Base-by-base conservation (phyloP, 2,797 vertebrate genomes). In the Ambastaia sidthimunki region DNA sequence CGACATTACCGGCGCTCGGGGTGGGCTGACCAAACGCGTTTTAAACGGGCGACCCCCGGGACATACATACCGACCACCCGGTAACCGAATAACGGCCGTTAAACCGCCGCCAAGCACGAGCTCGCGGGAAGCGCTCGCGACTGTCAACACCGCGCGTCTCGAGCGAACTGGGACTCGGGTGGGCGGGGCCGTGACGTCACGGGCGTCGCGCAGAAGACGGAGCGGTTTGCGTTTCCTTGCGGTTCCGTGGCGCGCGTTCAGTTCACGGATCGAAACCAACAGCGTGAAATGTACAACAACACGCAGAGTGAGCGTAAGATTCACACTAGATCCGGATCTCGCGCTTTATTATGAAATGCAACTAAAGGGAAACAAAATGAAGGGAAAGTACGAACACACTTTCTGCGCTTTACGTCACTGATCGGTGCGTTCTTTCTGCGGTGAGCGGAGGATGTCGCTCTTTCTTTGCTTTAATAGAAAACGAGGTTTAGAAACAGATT, bases 111-210 rank as follows among this genome's bases (percentile, higher is more conserved):
- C 48, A 31, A 73, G 31, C 68, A 52, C 76, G 68, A 65, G 55
- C 13, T 50, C 68, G 4, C 57, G 44, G 16, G 31, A 28, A 65
- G 41, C 66, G 23, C 41, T 9, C 41, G 60, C 89, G 87, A 92
- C 91, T 93, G 93, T 91, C 92, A 93, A 91, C 83, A 69, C 71
- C 74, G 78, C 83, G 75, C 76, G 19, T 37, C 7, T 65, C 7
- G 71, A 74, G 55, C 70, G 70, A 71, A 92, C 89, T 87, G 92
- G 88, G 88, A 87, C 70, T 87, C 84, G 91, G 89, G 89, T 87
- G 91, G 91, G 89, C 88, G 84, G 82, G 70, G 71, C 80, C 28
- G 71, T 71, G 79, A 77, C 81, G 78, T 74, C 75, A 80, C 37
- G 6, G 5, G 13, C 25, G 15, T 13, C 2, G 37, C 0, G 70